Evolutionary conservation across 2,113 vertebrate genomes (phyloP).

Genomic region (Carassius auratus): DNA sequence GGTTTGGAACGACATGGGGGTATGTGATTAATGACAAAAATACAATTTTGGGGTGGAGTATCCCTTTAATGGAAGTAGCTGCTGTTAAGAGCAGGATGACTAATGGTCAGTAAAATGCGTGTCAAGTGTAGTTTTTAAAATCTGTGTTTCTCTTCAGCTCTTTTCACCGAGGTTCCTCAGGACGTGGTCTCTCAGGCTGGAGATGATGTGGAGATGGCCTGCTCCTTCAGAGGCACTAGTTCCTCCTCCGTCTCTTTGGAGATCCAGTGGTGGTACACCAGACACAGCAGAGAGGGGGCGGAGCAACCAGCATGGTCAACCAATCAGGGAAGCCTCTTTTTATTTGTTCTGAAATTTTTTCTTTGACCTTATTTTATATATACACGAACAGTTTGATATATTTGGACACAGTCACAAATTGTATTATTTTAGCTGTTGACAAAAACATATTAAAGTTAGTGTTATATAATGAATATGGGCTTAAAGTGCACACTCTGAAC

Average conservation of each 20-base stretch:
- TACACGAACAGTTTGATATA: no score
- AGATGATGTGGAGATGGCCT: constrained; percentile 95
- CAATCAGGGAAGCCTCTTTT: constrained; percentile 75
- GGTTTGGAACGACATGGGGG: no score
- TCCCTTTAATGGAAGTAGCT: not conserved
- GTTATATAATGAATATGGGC: no score
- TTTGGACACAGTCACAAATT: no score
- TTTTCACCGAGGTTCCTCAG: constrained; percentile 92
- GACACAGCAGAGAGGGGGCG: constrained; percentile 80
- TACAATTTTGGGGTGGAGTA: no score
- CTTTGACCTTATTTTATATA: no score
- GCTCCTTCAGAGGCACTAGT: constrained; percentile 91
- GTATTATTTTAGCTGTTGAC: no score
- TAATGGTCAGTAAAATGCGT: not conserved
- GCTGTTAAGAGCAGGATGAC: not conserved
- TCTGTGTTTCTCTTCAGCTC: constrained; percentile 73
- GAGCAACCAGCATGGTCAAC: constrained; percentile 81
- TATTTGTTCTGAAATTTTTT: not conserved
- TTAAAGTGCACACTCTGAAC: no score
- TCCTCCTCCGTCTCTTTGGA: constrained; percentile 91
- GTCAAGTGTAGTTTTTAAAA: not conserved
- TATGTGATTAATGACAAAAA: no score
- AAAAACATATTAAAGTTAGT: no score
- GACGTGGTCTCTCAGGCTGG: constrained; percentile 86
- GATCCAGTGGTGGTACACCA: constrained; percentile 98